Percentiles rank a stretch among this genome's conserved stretches.
phyloP scores from a whole-genome alignment of 2,888 invertebrate genomes.

The Chloroclystis v-ata region DNA sequence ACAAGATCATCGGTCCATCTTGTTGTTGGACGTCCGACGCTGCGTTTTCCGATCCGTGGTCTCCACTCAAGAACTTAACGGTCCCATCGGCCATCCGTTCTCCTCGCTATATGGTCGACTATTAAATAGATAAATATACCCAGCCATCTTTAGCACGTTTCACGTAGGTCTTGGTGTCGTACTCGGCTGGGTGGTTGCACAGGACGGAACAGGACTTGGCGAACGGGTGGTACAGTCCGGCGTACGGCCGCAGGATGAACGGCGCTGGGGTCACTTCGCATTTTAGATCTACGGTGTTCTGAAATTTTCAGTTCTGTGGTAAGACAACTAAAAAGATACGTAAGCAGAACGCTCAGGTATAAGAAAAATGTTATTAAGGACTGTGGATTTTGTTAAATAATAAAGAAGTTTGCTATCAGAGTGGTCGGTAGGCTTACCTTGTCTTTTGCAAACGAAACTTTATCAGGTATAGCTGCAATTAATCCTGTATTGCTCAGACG shows the following conservation, averaged over 20 bases:
- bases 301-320: conserved; percentile 12
- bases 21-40: no score
- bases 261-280: conserved; percentile 84
- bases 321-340: no score
- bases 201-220: conserved; percentile 88
- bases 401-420: no score
- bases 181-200: conserved; percentile 90
- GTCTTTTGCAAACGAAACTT: conserved; percentile 46
- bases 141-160: conserved; percentile 84
- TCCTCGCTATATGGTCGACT: no score
- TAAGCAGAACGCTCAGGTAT: conserved; percentile 18
- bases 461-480: conserved; percentile 77
- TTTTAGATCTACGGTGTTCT: conserved; percentile 64
- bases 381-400: no score
- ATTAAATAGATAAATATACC: conserved; percentile 73
- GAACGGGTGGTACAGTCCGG: conserved; percentile 89
- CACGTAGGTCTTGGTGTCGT: conserved; percentile 83
- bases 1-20: no score
- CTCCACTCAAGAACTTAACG: no score
- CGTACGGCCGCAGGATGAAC: conserved; percentile 86
- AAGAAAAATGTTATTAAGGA: no score
- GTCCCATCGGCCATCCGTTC: no score
- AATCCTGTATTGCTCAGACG: conserved; percentile 82
- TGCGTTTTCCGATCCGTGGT: no score
- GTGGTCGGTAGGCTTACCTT: no score